Conservation (phyloP, 2,797 vertebrate species). For the Sphenodon punctatus region DNA sequence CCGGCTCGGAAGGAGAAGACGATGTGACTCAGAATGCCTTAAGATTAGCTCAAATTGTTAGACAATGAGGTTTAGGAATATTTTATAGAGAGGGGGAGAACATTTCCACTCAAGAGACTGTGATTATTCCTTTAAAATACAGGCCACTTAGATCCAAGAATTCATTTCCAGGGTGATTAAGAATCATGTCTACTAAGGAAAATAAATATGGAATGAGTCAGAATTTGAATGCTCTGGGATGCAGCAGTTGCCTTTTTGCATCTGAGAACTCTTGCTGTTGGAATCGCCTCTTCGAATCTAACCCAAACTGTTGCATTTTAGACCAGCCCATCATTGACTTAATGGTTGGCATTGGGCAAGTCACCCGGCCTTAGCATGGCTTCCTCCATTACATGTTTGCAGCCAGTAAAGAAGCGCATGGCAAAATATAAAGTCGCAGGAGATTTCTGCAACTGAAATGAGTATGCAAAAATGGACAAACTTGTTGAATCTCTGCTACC, state of each 20-base stretch:
- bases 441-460: too few species aligned
- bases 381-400: too few species aligned
- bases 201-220: neutral
- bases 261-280: too few species aligned
- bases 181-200: neutral
- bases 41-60: constrained; percentile 4
- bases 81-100: neutral
- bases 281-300: too few species aligned
- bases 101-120: neutral
- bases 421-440: too few species aligned
- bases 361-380: too few species aligned
- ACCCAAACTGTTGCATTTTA: too few species aligned
- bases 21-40: neutral
- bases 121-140: constrained; percentile 26
- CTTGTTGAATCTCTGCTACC: too few species aligned
- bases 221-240: constrained; percentile 13
- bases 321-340: too few species aligned
- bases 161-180: constrained; percentile 23
- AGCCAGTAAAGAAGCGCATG: too few species aligned
- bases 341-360: too few species aligned
- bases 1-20: constrained; percentile 26
- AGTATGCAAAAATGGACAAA: too few species aligned
- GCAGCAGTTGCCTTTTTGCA: neutral
- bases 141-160: neutral
- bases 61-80: neutral